Conservation (phyloP, 2,113 vertebrate genomes). For the Polypterus bichir region DNA sequence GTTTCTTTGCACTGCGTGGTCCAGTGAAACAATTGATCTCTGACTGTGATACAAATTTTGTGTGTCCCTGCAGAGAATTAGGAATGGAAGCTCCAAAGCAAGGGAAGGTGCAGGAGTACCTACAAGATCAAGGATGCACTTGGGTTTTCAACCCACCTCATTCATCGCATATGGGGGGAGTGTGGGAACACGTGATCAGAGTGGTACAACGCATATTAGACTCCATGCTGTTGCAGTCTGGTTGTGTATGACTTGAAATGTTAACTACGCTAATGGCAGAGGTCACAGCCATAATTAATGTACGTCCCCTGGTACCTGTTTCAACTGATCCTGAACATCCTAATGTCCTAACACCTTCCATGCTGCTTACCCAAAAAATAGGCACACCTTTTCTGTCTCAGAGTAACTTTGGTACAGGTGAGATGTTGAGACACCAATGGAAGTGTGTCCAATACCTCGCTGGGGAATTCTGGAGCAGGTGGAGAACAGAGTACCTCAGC, state of each 20-base stretch:
- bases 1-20: no score
- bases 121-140: no score
- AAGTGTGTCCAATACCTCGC: neutral
- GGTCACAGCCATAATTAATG: neutral
- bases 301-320: conserved; percentile 7
- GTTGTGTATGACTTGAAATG: neutral
- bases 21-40: no score
- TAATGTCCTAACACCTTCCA: conserved; percentile 2
- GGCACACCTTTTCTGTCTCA: neutral
- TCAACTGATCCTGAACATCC: conserved; percentile 5
- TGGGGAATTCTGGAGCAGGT: conserved; percentile 3
- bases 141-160: no score
- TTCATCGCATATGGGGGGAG: no score
- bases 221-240: neutral
- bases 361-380: conserved; percentile 5
- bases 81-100: no score
- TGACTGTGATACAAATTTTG: no score
- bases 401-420: conserved; percentile 1
- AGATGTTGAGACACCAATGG: neutral
- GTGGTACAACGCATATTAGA: neutral
- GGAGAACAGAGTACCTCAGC: conserved; percentile 3
- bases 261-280: neutral
- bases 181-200: conserved; percentile 5
- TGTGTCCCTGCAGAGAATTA: no score
- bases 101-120: no score